A percentile compares a stretch with the other conserved stretches of the same genome.
phyloP scores from a whole-genome alignment of 2,888 invertebrate species.

The Ichneumoninae sp. region DNA sequence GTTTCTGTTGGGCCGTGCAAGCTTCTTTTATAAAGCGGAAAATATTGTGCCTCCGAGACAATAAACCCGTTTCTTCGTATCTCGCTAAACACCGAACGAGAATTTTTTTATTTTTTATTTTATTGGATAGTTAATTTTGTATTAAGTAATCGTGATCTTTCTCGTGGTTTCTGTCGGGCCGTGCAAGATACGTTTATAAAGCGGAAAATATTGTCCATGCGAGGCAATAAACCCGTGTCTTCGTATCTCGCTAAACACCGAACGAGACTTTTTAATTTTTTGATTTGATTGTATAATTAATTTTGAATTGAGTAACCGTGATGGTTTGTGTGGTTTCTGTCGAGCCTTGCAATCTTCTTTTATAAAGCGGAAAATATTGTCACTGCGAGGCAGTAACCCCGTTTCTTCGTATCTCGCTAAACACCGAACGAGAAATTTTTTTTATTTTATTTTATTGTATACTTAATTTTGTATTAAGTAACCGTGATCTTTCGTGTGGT shows the following conservation, averaged over 20 bases:
- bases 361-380: background rate
- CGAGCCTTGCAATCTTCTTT: background rate
- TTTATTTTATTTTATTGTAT: no score
- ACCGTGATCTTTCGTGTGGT: background rate
- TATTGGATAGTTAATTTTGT: background rate
- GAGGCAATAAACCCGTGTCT: slow-evolving; percentile 1
- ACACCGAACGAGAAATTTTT: background rate
- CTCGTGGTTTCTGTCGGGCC: background rate
- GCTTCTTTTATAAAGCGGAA: background rate
- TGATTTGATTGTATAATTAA: no score
- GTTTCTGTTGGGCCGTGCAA: background rate
- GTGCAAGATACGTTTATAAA: background rate
- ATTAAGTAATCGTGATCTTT: background rate
- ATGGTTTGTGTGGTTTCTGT: background rate
- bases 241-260: background rate
- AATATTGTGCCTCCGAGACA: slow-evolving; percentile 51
- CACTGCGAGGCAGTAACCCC: slow-evolving; percentile 49
- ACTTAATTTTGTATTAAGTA: no score
- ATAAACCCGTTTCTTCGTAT: slow-evolving; percentile 6
- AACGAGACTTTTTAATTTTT: background rate
- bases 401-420: background rate
- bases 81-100: background rate
- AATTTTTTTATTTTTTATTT: background rate
- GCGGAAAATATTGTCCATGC: slow-evolving; percentile 46
- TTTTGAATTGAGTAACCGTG: background rate